phyloP scores from a whole-genome alignment of 2,113 vertebrate genomes.

The Canis aureus region DNA sequence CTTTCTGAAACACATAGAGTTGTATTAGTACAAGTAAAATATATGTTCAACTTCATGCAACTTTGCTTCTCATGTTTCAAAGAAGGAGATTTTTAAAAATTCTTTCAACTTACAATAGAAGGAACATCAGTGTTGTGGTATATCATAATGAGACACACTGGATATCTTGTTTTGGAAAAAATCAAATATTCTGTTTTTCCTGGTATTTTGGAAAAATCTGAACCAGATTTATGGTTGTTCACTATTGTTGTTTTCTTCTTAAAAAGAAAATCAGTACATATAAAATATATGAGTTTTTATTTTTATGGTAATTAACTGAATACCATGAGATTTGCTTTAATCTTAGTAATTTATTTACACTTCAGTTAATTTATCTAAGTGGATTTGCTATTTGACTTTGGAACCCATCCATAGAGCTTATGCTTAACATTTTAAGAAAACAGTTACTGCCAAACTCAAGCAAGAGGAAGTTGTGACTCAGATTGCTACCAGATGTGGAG shows the following conservation, averaged over 20 bases:
- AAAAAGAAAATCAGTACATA: not conserved
- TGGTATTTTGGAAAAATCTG: not conserved
- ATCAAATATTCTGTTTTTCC: not conserved
- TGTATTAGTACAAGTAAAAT: not conserved
- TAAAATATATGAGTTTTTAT: not conserved
- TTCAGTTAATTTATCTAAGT: constrained; percentile 29
- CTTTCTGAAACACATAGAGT: not conserved
- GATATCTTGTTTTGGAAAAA: not conserved
- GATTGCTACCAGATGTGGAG: constrained; percentile 42
- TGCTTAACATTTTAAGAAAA: constrained; percentile 64
- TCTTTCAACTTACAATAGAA: not conserved
- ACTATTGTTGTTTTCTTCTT: not conserved
- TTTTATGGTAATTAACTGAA: constrained; percentile 8
- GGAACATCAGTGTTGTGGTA: not conserved
- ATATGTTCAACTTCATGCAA: not conserved
- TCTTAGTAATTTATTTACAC: not conserved
- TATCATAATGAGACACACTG: not conserved
- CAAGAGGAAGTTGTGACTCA: constrained; percentile 41
- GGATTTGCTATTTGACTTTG: constrained; percentile 43
- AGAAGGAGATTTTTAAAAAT: not conserved
- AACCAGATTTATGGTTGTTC: not conserved
- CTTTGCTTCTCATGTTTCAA: not conserved
- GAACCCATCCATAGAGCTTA: not conserved
- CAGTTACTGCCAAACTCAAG: constrained; percentile 5
- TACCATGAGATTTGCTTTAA: not conserved